Conservation (phyloP, 2,797 vertebrate genomes). For the Pangasius larnaudii region DNA sequence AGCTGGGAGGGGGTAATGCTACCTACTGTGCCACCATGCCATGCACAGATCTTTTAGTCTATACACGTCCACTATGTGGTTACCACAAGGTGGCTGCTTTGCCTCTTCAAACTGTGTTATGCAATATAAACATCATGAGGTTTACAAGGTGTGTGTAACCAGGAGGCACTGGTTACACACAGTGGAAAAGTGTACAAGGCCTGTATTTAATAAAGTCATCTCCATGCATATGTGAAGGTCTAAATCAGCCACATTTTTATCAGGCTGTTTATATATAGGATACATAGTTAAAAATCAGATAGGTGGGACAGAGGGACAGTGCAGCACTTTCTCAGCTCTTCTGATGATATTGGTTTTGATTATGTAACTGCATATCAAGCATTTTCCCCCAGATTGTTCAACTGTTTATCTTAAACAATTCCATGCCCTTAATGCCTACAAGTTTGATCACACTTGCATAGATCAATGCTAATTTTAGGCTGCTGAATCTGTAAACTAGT, state of each 20-base stretch:
- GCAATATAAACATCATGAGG: not conserved
- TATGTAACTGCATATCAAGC: not conserved
- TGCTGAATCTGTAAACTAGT: conserved; percentile 9
- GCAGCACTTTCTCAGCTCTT: not conserved
- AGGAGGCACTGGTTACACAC: not conserved
- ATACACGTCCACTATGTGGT: not conserved
- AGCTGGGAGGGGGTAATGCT: not conserved
- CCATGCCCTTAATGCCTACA: not conserved
- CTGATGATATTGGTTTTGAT: not conserved
- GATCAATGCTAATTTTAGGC: not conserved
- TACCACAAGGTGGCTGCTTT: not conserved
- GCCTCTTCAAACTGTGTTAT: not conserved
- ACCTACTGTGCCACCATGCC: not conserved
- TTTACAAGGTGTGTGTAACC: not conserved
- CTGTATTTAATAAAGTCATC: not conserved
- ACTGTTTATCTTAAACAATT: not conserved
- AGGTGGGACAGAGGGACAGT: not conserved
- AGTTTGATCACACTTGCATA: not conserved
- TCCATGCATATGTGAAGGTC: not conserved
- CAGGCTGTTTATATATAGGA: not conserved
- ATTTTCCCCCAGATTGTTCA: not conserved
- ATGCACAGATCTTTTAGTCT: not conserved
- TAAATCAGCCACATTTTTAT: not conserved
- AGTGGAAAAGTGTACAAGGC: not conserved
- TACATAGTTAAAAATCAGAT: not conserved